phyloP scores from a whole-genome alignment of 37 sponge, comb jelly and placozoan species.

The Halichondria panicea region DNA sequence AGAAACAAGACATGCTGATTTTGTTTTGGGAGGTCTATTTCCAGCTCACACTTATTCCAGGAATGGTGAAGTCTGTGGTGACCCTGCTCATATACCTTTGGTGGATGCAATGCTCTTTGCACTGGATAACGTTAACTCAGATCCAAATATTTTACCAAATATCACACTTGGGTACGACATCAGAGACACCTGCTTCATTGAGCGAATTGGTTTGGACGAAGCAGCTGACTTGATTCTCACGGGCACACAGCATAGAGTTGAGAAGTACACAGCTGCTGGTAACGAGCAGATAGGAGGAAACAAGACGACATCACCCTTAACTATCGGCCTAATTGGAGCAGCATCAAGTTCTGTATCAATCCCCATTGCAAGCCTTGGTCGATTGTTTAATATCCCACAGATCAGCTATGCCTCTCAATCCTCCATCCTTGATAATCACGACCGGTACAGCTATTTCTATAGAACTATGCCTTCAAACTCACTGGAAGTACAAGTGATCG shows the following conservation, averaged over 20 bases:
- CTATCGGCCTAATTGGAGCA: slow-evolving; percentile 62
- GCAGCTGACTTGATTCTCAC: slow-evolving; percentile 49
- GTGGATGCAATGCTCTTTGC: slow-evolving; percentile 86
- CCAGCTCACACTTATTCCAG: slow-evolving; percentile 40
- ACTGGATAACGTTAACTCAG: slow-evolving; percentile 57
- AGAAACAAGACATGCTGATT: slow-evolving; percentile 22
- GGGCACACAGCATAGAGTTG: slow-evolving; percentile 24
- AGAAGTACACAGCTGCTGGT: not conserved
- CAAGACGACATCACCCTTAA: not conserved
- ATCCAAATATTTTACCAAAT: slow-evolving; percentile 35
- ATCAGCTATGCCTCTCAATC: slow-evolving; percentile 77
- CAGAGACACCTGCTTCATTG: slow-evolving; percentile 74
- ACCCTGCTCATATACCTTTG: slow-evolving; percentile 8
- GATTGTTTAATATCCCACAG: slow-evolving; percentile 63
- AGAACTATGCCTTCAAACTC: slow-evolving; percentile 74
- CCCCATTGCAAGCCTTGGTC: slow-evolving; percentile 62
- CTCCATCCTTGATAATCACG: slow-evolving; percentile 54
- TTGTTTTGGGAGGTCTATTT: slow-evolving; percentile 75
- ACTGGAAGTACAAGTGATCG: slow-evolving; percentile 68
- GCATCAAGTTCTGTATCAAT: slow-evolving; percentile 47
- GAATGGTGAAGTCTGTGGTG: not conserved
- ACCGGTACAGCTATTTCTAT: slow-evolving; percentile 62
- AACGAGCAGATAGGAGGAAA: not conserved
- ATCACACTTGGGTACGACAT: slow-evolving; percentile 73
- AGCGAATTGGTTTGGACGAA: slow-evolving; percentile 58